A percentile compares a stretch with the other conserved stretches of the same genome.
Evolutionary conservation across 2,888 invertebrate genomes (phyloP).

Genomic region (Tipula vernalis): DNA sequence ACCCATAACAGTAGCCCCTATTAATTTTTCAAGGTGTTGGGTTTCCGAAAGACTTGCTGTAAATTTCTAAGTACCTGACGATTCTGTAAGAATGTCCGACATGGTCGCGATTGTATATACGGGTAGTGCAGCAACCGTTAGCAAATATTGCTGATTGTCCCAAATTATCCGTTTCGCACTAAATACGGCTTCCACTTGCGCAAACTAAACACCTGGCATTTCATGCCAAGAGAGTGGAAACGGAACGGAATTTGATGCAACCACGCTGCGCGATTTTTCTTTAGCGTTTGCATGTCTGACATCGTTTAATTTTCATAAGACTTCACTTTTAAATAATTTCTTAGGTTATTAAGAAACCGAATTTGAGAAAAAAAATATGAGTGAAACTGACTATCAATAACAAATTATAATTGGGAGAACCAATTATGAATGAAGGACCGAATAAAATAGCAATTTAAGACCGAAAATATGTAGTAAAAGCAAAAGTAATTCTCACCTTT

Average conservation of each 20-base stretch:
- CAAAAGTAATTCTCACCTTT: no score
- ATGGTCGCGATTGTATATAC: background rate
- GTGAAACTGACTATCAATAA: no score
- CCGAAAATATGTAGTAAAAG: no score
- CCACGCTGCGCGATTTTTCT: background rate
- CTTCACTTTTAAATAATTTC: no score
- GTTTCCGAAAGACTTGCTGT: background rate
- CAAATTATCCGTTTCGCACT: background rate
- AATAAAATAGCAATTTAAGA: no score
- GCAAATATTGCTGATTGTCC: background rate
- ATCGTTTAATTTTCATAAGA: background rate
- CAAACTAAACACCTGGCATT: background rate
- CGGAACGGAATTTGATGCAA: background rate
- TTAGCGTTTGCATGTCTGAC: background rate
- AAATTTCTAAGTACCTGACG: background rate
- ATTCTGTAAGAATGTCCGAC: background rate
- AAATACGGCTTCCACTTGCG: background rate
- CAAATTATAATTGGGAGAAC: no score
- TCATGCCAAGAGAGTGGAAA: background rate
- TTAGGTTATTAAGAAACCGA: no score
- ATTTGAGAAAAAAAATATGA: no score
- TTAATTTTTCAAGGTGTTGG: background rate
- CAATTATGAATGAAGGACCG: no score
- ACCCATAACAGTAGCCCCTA: background rate
- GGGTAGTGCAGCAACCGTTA: background rate